Evolutionary conservation across 2,888 invertebrate genomes (phyloP).

Genomic region (Cryptops parisi): DNA sequence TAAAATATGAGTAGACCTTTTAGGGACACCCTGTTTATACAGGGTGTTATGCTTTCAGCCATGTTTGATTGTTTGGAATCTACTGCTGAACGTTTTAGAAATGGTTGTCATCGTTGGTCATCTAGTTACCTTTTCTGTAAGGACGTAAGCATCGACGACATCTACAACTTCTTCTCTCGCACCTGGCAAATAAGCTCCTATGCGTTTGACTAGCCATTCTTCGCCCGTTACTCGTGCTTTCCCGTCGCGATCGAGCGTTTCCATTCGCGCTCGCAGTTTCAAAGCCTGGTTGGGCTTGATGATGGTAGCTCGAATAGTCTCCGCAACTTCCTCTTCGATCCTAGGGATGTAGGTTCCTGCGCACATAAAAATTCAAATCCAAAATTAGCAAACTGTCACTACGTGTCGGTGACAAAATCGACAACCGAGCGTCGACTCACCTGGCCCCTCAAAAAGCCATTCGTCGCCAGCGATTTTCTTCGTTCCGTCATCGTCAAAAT

Average conservation of each 20-base stretch:
- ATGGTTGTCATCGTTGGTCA: too few species aligned
- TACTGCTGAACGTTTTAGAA: too few species aligned
- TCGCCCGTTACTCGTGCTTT: conserved; percentile 29
- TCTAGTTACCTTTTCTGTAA: conserved; percentile 36
- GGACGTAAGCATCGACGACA: conserved; percentile 35
- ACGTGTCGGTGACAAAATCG: not conserved
- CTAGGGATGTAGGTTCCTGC: conserved; percentile 36
- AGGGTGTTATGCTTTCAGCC: too few species aligned
- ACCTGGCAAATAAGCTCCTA: conserved; percentile 38
- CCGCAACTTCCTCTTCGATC: conserved; percentile 35
- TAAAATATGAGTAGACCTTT: too few species aligned
- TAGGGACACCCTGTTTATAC: too few species aligned
- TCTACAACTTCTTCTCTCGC: conserved; percentile 38
- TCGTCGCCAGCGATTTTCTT: conserved; percentile 36
- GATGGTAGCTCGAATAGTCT: conserved; percentile 33
- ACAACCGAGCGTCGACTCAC: conserved; percentile 16
- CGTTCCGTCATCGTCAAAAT: conserved; percentile 30
- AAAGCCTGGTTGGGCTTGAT: conserved; percentile 37
- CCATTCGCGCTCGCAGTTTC: conserved; percentile 33
- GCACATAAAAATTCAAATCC: conserved; percentile 8
- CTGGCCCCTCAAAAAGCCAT: conserved; percentile 37
- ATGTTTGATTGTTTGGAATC: too few species aligned
- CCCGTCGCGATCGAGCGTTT: conserved; percentile 31
- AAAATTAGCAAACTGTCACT: not conserved
- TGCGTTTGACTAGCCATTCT: conserved; percentile 36